Conservation (phyloP, 2,888 invertebrate species). For the Eurytoma adleriae region DNA sequence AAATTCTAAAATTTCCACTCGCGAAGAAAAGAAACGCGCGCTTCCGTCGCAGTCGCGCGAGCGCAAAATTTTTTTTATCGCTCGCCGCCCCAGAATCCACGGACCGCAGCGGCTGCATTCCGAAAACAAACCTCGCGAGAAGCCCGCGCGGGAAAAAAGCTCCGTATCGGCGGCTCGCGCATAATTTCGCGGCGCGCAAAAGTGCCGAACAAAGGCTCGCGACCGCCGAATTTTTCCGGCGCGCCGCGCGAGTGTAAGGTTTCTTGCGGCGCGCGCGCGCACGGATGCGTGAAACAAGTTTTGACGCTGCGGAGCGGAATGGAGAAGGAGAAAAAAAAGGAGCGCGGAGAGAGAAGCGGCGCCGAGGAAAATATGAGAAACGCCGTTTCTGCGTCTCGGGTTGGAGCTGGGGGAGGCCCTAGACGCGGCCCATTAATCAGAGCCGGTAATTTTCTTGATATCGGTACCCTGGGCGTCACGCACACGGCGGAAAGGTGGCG, state of each 20-base stretch:
- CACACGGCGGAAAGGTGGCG: neutral
- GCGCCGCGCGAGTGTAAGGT: conserved; percentile 16
- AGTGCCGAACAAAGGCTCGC: conserved; percentile 14
- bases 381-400: neutral
- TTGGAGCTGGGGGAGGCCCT: neutral
- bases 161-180: conserved; percentile 38
- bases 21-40: too few relatives aligned
- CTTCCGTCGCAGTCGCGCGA: neutral
- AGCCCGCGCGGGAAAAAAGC: conserved; percentile 18
- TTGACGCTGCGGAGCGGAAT: conserved; percentile 34
- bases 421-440: conserved; percentile 55
- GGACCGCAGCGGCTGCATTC: neutral
- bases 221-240: conserved; percentile 41
- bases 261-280: conserved; percentile 32
- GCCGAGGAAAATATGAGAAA: conserved; percentile 42
- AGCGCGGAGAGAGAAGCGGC: neutral
- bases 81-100: neutral
- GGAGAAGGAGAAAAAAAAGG: neutral
- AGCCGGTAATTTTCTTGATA: conserved; percentile 56
- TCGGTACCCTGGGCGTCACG: conserved; percentile 24
- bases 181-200: conserved; percentile 26
- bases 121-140: neutral
- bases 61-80: neutral
- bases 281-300: conserved; percentile 60
- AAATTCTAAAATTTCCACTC: too few relatives aligned